Evolutionary conservation across 2,113 vertebrate genomes (phyloP), one percentile per base, ranked within the genome.

Genomic region (Peromyscus maniculatus): DNA sequence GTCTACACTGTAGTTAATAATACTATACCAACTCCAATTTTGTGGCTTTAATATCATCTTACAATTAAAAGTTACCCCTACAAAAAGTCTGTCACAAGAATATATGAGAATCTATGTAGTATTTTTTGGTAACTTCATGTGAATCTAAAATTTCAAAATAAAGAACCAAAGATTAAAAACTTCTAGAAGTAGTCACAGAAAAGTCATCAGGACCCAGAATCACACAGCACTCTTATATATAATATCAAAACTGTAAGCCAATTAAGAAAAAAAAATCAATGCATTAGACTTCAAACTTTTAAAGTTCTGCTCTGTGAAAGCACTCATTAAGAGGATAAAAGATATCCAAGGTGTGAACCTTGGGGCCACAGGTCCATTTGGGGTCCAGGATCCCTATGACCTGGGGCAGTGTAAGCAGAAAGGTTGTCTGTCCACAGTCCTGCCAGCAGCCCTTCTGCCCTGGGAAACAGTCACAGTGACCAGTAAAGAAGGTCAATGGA

Each of bases 131-230:
- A 92, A 90, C 9, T 92, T 93, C 22, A 46, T 74, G 33, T 64
- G 36, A 72, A 80, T 57, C 57, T 91, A 46, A 80, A 59, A 87
- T 52, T 66, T 79, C 87, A 43, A 93, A 91, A 80, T 80, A 66
- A 87, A 87, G 90, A 93, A 64, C 39, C 71, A 72, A 80, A 86
- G 43, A 31, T 52, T 33, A 84, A 88, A n/a, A 75, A 31, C 46
- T 31, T 16, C 16, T 49, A 49, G 26, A 67, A 82, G 67, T 22
- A 91, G 67, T 82, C n/a, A 59, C 6, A 79, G 39, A 13, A 83
- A 46, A 80, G 74, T 82, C 57, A 67, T 88, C 31, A 88, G 64
- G 55, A 87, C 15, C 12, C 49, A 52, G 49, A 52, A 52, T 9
- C 49, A 52, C 49, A 52, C 64, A 92, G 17, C 64, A 16, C 46